A percentile compares a stretch with the other conserved stretches of the same genome.
phyloP scores from a whole-genome alignment of 30 jellyfish, hydroid and myxozoan species.

The Morbakka virulenta region DNA sequence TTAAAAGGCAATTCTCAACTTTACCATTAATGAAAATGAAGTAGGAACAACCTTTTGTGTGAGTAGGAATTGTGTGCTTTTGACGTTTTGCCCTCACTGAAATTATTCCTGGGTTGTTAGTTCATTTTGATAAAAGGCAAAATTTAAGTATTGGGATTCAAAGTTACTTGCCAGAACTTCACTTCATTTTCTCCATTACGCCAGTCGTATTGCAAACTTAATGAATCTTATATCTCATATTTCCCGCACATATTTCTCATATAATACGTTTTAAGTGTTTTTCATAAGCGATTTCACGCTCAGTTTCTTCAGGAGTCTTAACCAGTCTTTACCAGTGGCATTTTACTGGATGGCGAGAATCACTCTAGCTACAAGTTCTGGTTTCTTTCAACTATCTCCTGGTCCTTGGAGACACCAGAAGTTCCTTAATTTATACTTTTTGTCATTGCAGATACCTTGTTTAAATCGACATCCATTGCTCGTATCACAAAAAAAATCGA shows the following conservation, averaged over 20 bases:
- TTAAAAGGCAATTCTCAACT: slow-evolving; percentile 21
- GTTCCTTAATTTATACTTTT: not conserved
- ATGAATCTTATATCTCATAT: slow-evolving; percentile 34
- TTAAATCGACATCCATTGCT: not conserved
- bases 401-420: no score
- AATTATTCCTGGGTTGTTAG: not conserved
- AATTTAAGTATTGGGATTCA: not conserved
- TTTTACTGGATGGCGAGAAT: no score
- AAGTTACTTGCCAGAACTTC: not conserved
- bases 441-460: not conserved
- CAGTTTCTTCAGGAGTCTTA: no score
- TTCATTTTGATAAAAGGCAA: not conserved
- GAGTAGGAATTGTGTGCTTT: not conserved
- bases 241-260: no score
- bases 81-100: slow-evolving; percentile 3
- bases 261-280: not conserved
- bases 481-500: no score
- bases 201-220: slow-evolving; percentile 29
- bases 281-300: slow-evolving; percentile 3
- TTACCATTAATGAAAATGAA: slow-evolving; percentile 7
- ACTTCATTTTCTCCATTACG: slow-evolving; percentile 25
- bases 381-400: no score
- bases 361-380: no score
- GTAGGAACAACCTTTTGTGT: not conserved
- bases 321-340: no score